Conservation (phyloP, 2,113 vertebrate genomes). For the Anolis carolinensis region DNA sequence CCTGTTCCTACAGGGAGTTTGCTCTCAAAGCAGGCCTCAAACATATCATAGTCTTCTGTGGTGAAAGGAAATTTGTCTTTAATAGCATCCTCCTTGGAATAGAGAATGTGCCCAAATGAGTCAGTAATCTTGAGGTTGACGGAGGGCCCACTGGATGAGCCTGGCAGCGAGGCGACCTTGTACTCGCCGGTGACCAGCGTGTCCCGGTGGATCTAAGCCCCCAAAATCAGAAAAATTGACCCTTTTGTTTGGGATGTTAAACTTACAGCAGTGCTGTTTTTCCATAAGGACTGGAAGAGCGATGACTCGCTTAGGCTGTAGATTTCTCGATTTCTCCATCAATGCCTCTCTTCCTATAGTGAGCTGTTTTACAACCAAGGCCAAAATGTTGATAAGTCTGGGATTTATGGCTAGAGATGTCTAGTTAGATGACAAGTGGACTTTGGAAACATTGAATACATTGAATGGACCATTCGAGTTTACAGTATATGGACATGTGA, state of each 20-base stretch:
- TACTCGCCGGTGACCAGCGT: too few relatives aligned
- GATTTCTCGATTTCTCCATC: slow-evolving; percentile 10
- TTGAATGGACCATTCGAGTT: too few relatives aligned
- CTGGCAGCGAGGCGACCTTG: too few relatives aligned
- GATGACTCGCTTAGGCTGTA: background rate
- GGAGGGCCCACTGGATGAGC: too few relatives aligned
- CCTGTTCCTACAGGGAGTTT: slow-evolving; percentile 94
- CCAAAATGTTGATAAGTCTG: background rate
- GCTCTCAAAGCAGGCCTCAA: slow-evolving; percentile 98
- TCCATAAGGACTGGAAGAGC: background rate
- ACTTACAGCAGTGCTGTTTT: background rate
- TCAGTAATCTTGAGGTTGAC: slow-evolving; percentile 99
- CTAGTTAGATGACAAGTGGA: background rate
- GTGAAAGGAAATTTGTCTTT: slow-evolving; percentile 99
- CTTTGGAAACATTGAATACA: background rate
- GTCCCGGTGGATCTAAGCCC: too few relatives aligned
- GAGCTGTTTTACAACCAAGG: slow-evolving; percentile 5
- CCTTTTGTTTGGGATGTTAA: too few relatives aligned
- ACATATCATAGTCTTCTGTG: slow-evolving; percentile 99
- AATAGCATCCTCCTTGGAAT: slow-evolving; percentile 94
- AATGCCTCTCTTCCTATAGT: background rate
- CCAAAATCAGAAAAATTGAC: too few relatives aligned
- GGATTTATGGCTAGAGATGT: background rate
- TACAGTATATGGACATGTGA: background rate
- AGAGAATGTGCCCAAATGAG: slow-evolving; percentile 93